These are phyloP conservation scores for Zonitis immaculata DNA, from an alignment of 2,888 invertebrate genomes.

Conservation along the genomic window DNA sequence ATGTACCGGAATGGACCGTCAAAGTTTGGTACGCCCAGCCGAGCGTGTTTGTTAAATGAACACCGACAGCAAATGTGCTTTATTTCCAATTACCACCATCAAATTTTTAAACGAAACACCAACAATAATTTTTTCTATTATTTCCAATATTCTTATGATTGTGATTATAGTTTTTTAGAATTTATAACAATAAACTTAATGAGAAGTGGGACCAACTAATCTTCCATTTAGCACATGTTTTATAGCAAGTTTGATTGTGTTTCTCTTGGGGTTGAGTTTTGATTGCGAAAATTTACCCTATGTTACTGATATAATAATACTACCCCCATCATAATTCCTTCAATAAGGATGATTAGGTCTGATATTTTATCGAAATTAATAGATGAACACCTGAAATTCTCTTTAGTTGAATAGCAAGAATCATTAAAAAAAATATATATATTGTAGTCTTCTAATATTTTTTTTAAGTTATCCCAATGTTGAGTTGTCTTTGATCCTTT, in stretches of 20 bases:
- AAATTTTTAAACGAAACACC: constrained; percentile 4
- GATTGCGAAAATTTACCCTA: neutral
- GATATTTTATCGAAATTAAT: neutral
- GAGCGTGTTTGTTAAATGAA: constrained; percentile 45
- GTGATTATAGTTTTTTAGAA: too few species aligned
- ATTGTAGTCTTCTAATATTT: too few species aligned
- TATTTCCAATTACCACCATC: constrained; percentile 33
- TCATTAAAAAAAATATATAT: too few species aligned
- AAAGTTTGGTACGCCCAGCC: constrained; percentile 39
- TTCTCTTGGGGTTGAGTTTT: constrained; percentile 16
- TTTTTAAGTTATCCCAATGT: too few species aligned
- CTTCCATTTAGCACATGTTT: constrained; percentile 25
- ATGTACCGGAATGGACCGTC: constrained; percentile 39
- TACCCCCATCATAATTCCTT: neutral
- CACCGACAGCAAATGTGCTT: constrained; percentile 38
- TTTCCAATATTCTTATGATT: too few species aligned
- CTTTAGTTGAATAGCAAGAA: neutral
- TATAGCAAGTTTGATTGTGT: constrained; percentile 21
- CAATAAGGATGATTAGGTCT: neutral
- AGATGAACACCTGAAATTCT: neutral
- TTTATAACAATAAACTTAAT: constrained; percentile 28
- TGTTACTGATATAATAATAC: neutral
- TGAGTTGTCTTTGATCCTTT: neutral
- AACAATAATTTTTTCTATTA: neutral
- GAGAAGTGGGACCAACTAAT: constrained; percentile 25